These are phyloP conservation scores for Odocoileus virginianus DNA, from an alignment of 2,113 vertebrate species.

Conservation along the genomic window DNA sequence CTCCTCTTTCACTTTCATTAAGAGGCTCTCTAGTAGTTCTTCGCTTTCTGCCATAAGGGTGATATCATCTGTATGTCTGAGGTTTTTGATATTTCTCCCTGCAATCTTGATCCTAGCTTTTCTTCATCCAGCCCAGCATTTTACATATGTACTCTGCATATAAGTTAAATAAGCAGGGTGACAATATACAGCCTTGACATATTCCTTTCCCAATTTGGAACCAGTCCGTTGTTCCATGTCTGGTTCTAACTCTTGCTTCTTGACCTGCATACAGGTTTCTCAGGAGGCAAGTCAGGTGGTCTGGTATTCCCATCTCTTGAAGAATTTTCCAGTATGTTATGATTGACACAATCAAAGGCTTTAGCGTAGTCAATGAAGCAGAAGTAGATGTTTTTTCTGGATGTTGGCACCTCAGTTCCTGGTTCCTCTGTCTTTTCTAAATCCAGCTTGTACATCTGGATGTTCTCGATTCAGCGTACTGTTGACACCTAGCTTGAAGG, in stretches of 20 bases:
- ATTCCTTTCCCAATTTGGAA: neutral
- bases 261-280: neutral
- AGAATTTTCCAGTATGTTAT: neutral
- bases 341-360: neutral
- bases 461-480: fast-evolving
- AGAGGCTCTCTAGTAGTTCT: neutral
- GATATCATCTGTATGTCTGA: neutral
- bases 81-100: neutral
- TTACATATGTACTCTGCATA: neutral
- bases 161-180: neutral
- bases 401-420: neutral
- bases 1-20: neutral
- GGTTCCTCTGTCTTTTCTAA: neutral
- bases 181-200: neutral
- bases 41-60: neutral
- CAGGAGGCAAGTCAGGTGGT: neutral
- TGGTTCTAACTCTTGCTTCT: neutral
- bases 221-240: neutral
- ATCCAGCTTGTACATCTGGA: neutral
- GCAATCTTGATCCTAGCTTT: neutral
- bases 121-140: neutral
- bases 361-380: fast-evolving
- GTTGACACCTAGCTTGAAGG: neutral
- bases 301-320: neutral
- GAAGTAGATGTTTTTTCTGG: neutral